Evolutionary conservation across 2,113 vertebrate species (phyloP), one percentile per base, ranked within the genome.

Genomic region (Psilopogon haemacephalus): DNA sequence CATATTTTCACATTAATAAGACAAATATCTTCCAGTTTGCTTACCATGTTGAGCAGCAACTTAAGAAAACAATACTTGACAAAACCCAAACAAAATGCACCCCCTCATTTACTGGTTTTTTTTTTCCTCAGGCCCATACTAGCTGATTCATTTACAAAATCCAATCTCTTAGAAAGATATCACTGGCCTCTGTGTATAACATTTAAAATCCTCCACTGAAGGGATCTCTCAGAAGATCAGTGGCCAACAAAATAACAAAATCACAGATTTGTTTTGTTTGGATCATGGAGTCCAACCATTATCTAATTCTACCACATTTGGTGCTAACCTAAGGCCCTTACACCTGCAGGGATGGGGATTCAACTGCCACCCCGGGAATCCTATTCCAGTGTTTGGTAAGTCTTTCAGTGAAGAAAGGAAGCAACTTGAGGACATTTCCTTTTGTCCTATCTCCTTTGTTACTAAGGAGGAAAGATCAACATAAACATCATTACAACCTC

Each of bases 21-120:
- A 38, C 4, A n/a, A 90, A 88, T 50, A 58, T 14, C 48, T 27
- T 72, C 54, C 42, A 54, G 44, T 62, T 74, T 55, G 13, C 33
- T 89, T 42, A 72, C 11, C 10, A 26, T 13, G 6, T 46, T 87
- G 15, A 76, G 9, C 13, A 87, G 50, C 33, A 86, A 82, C 44
- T 84, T 72, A 75, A 73, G 40, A 46, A 80, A 85, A 70, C 18
- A 65, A 26, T 12, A 67, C 26, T 85, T 84, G n/a, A 18, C 69
- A 93, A 86, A 86, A 82, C 50, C n/a, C 16, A 84, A 86, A 90
- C 24, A 68, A 94, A 92, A 88, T 16, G 54, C 15, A 50, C 30
- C 12, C 5, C 81, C 15, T 32, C 3, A 40, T 50, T 78, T 59
- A 69, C 35, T 64, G 64, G 6, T 5, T 21, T 55, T 76, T 28